These are phyloP conservation scores for Stomatorhinus ivindoensis DNA, from an alignment of 2,113 vertebrate species.

Conservation along the genomic window DNA sequence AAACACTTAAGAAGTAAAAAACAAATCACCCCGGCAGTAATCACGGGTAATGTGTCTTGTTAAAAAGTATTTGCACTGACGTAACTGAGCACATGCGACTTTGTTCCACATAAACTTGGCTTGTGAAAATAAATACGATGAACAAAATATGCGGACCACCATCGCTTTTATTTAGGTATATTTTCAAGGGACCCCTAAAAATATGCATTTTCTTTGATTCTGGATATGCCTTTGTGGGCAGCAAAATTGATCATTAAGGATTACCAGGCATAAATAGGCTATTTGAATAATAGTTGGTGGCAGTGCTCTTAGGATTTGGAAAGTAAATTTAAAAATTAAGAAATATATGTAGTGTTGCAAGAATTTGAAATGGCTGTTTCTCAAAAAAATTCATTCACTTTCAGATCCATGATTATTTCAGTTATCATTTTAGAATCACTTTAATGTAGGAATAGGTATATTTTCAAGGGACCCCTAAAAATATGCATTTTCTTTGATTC, in stretches of 20 bases:
- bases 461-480: not conserved
- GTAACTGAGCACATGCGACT: not conserved
- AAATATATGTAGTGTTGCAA: not conserved
- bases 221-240: slow-evolving; percentile 2
- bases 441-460: no score
- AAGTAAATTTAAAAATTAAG: not conserved
- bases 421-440: not conserved
- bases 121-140: slow-evolving; percentile 4
- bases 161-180: not conserved
- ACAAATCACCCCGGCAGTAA: not conserved
- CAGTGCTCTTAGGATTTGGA: not conserved
- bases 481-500: not conserved
- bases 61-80: slow-evolving; percentile 5
- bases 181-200: not conserved
- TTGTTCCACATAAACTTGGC: slow-evolving; percentile 20
- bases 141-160: slow-evolving; percentile 20
- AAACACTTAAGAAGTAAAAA: slow-evolving; percentile 5
- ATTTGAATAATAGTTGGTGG: not conserved
- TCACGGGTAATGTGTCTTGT: slow-evolving; percentile 15
- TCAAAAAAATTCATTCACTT: not conserved
- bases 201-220: not conserved
- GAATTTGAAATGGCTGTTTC: not conserved
- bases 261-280: not conserved
- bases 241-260: not conserved
- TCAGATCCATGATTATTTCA: not conserved